Percentiles rank a stretch among this genome's conserved stretches.
phyloP scores from a whole-genome alignment of 2,888 invertebrate species.

The Galerucella calmariensis region DNA sequence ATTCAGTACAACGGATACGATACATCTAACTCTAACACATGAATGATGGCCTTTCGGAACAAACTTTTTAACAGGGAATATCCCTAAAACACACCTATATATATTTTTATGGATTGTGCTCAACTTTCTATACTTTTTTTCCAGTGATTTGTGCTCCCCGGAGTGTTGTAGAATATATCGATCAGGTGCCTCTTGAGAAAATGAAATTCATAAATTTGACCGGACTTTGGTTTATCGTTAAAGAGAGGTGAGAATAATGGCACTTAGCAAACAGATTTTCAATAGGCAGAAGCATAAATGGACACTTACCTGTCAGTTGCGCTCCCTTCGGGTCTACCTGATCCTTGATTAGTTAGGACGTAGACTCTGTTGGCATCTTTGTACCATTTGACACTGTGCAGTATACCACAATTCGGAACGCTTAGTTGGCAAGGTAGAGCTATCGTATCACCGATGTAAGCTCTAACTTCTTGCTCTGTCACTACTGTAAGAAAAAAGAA shows the following conservation, averaged over 20 bases:
- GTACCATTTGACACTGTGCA: constrained; percentile 89
- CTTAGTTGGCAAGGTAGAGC: constrained; percentile 79
- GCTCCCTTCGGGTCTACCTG: constrained; percentile 76
- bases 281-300: background rate
- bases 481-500: constrained; percentile 52
- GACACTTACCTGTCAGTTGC: constrained; percentile 75
- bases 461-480: constrained; percentile 70
- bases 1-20: constrained; percentile 28
- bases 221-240: constrained; percentile 36
- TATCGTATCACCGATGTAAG: constrained; percentile 76
- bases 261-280: no score
- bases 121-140: constrained; percentile 47
- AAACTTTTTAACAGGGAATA: constrained; percentile 34
- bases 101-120: constrained; percentile 42
- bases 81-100: constrained; percentile 33
- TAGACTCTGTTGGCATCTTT: constrained; percentile 78
- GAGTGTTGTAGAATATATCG: constrained; percentile 49
- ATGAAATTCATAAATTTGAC: constrained; percentile 44
- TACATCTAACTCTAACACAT: constrained; percentile 13
- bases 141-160: constrained; percentile 52
- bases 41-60: constrained; percentile 19
- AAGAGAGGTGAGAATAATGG: background rate
- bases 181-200: constrained; percentile 43
- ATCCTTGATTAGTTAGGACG: constrained; percentile 78
- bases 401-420: constrained; percentile 77